A percentile compares a stretch with the other conserved stretches of the same genome.
Conservation (phyloP, 92 coral and sea anemone genomes). For the Zoanthus gigantus region DNA sequence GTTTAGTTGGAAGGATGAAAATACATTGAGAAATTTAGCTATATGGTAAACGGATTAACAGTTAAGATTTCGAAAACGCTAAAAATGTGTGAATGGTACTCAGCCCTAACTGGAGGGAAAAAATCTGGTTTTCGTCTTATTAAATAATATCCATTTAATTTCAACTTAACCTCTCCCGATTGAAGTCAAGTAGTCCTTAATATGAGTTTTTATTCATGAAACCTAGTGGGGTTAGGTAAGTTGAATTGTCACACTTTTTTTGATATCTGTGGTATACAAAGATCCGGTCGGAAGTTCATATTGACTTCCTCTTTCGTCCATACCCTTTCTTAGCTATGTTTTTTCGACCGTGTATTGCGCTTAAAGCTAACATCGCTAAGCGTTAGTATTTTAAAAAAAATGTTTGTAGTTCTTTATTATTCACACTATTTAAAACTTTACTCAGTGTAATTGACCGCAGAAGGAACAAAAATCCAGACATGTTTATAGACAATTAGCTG, state of each 20-base stretch:
- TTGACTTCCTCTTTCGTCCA: not conserved
- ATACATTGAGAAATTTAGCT: too few species aligned
- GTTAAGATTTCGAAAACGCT: too few species aligned
- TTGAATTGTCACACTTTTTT: too few species aligned
- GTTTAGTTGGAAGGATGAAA: too few species aligned
- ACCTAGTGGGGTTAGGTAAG: too few species aligned
- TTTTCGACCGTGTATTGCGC: not conserved
- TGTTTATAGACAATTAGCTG: constrained; percentile 30
- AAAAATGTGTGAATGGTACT: too few species aligned
- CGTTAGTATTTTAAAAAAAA: not conserved
- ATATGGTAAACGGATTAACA: too few species aligned
- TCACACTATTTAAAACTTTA: not conserved
- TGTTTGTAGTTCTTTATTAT: not conserved
- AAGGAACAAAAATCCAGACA: constrained; percentile 36
- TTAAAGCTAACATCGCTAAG: not conserved
- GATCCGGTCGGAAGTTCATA: not conserved
- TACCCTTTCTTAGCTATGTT: not conserved
- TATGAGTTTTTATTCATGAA: not conserved
- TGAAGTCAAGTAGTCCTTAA: not conserved
- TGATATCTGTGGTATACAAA: too few species aligned
- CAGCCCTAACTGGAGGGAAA: too few species aligned
- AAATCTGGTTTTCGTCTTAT: too few species aligned
- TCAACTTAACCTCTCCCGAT: not conserved
- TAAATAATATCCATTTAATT: not conserved
- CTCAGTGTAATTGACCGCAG: constrained; percentile 4